Percentiles rank a stretch among this genome's conserved stretches.
Conservation (phyloP, 2,888 invertebrate species). For the Lasioglossum pauxillum region DNA sequence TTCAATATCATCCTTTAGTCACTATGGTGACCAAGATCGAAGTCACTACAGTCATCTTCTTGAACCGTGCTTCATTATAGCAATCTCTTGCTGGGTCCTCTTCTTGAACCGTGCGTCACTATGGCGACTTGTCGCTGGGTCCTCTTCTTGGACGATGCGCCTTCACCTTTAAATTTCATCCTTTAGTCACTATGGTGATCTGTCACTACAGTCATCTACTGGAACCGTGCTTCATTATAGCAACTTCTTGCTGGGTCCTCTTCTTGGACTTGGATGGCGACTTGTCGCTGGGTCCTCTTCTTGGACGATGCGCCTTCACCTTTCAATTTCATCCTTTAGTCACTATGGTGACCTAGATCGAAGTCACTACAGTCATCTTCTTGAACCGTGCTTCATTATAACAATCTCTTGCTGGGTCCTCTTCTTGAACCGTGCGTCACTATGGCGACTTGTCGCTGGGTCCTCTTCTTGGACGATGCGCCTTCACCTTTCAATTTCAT, state of each 20-base stretch:
- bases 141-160: background rate
- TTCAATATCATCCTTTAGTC: background rate
- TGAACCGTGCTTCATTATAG: background rate
- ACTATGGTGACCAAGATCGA: background rate
- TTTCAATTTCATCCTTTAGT: background rate
- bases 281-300: too few species aligned
- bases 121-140: too few species aligned
- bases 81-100: too few species aligned
- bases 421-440: background rate
- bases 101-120: background rate
- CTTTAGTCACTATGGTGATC: too few species aligned
- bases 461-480: background rate
- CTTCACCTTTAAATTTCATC: background rate
- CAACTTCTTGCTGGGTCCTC: background rate
- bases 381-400: background rate
- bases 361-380: background rate
- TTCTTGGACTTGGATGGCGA: background rate
- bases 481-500: background rate
- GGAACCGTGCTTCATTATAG: background rate
- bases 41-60: background rate
- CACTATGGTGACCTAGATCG: background rate
- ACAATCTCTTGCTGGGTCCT: too few species aligned
- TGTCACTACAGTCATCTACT: too few species aligned
- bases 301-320: background rate
- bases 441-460: too few species aligned